phyloP scores from a whole-genome alignment of 2,797 vertebrate genomes.

The Aselliscus stoliczkanus region DNA sequence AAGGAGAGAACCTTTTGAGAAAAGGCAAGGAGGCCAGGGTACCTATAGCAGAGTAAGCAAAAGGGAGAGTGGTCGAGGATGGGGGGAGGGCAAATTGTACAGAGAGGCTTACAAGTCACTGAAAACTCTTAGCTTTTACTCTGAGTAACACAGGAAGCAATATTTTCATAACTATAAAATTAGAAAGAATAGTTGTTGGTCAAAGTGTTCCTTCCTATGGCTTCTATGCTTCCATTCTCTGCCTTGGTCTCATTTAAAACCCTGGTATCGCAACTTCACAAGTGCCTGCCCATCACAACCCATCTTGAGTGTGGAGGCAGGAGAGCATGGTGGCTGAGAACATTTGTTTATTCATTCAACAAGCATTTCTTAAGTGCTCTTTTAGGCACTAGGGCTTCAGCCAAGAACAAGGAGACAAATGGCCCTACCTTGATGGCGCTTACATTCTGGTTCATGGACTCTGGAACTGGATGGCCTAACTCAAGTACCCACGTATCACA shows the following conservation, averaged over 20 bases:
- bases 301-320: background rate
- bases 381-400: background rate
- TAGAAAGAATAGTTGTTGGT: background rate
- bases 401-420: background rate
- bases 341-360: background rate
- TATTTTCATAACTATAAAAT: background rate
- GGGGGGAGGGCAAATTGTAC: accelerated
- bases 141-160: background rate
- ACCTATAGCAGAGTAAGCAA: background rate
- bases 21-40: background rate
- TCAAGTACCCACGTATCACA: accelerated
- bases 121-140: background rate
- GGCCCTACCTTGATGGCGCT: background rate
- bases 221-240: background rate
- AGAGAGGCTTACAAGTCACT: background rate
- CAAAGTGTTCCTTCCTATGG: background rate
- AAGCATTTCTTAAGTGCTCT: background rate
- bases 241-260: background rate
- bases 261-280: accelerated
- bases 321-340: background rate
- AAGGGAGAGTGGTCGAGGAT: background rate
- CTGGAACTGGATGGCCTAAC: background rate
- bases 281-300: no score
- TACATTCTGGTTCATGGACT: background rate
- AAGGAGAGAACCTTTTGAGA: background rate